These are phyloP conservation scores for Elephantulus edwardii DNA, from an alignment of 2,113 vertebrate species.

Conservation along the genomic window DNA sequence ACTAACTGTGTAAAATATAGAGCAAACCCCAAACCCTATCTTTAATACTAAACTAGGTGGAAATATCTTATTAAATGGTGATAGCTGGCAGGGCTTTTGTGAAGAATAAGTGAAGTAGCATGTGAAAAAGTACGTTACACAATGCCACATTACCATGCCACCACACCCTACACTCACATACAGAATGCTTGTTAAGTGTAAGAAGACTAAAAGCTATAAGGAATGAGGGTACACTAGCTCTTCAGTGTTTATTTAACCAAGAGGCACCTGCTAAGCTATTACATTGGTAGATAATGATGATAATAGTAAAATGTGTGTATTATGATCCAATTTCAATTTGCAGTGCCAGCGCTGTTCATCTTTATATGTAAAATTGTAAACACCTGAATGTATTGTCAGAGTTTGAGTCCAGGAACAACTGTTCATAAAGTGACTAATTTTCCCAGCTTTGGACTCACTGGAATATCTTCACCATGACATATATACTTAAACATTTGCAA, in stretches of 20 bases:
- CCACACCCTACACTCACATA: too few species aligned
- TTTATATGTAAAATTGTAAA: conserved; percentile 44
- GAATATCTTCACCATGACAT: neutral
- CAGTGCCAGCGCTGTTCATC: conserved; percentile 52
- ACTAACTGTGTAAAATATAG: neutral
- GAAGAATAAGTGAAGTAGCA: neutral
- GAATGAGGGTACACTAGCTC: conserved; percentile 38
- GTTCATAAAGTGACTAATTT: neutral
- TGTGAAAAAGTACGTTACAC: neutral
- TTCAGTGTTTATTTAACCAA: conserved; percentile 48
- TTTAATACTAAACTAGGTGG: conserved; percentile 30
- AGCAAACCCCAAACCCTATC: neutral
- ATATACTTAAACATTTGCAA: neutral
- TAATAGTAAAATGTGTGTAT: conserved; percentile 53
- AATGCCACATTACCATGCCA: neutral
- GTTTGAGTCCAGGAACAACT: conserved; percentile 5
- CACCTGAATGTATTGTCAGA: conserved; percentile 29
- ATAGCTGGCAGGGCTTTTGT: neutral
- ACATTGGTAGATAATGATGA: conserved; percentile 30
- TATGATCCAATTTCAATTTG: conserved; percentile 35
- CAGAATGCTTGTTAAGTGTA: neutral
- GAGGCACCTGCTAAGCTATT: conserved; percentile 9
- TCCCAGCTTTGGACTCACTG: conserved; percentile 17
- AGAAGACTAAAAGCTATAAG: neutral
- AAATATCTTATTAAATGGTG: conserved; percentile 56